A percentile compares a stretch with the other conserved stretches of the same genome.
Evolutionary conservation across 2,113 vertebrate species (phyloP).

Genomic region (Thamnaconus septentrionalis): DNA sequence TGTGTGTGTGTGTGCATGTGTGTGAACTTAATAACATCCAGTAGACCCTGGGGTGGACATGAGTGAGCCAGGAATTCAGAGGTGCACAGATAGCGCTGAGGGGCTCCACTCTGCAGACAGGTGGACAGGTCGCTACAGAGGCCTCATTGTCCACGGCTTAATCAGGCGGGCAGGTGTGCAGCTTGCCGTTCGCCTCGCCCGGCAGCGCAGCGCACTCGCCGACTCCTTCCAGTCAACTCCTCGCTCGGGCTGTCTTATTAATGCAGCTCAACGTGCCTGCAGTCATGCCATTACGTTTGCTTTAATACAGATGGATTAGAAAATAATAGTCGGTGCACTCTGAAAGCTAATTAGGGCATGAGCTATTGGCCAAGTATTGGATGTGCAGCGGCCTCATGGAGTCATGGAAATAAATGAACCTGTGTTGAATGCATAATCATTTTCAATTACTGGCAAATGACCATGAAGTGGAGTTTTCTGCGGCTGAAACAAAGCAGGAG

Average conservation of each 20-base stretch:
- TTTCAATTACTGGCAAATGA: conserved; percentile 35
- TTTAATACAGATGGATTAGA: conserved; percentile 42
- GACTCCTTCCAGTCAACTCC: conserved; percentile 36
- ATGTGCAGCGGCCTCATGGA: conserved; percentile 13
- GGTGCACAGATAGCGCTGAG: conserved; percentile 52
- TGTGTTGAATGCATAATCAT: conserved; percentile 36
- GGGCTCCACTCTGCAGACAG: conserved; percentile 65
- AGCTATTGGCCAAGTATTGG: conserved; percentile 21
- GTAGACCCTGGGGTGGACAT: conserved; percentile 31
- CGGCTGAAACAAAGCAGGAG: conserved; percentile 6
- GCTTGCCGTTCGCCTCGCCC: conserved; percentile 42
- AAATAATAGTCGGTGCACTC: conserved; percentile 33
- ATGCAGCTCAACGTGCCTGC: conserved; percentile 25
- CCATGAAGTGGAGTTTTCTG: conserved; percentile 10
- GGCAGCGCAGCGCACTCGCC: conserved; percentile 34
- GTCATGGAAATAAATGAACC: conserved; percentile 35
- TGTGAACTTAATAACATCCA: conserved; percentile 35
- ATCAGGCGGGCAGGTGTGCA: conserved; percentile 73
- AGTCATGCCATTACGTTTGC: conserved; percentile 47
- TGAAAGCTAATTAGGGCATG: conserved; percentile 32
- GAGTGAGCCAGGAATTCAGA: conserved; percentile 62
- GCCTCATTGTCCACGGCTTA: conserved; percentile 65
- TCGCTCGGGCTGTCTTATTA: conserved; percentile 8
- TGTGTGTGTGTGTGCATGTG: conserved; percentile 25
- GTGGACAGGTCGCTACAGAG: conserved; percentile 74